Conservation (phyloP, 2,797 vertebrate genomes). For the Xenops minutus region DNA sequence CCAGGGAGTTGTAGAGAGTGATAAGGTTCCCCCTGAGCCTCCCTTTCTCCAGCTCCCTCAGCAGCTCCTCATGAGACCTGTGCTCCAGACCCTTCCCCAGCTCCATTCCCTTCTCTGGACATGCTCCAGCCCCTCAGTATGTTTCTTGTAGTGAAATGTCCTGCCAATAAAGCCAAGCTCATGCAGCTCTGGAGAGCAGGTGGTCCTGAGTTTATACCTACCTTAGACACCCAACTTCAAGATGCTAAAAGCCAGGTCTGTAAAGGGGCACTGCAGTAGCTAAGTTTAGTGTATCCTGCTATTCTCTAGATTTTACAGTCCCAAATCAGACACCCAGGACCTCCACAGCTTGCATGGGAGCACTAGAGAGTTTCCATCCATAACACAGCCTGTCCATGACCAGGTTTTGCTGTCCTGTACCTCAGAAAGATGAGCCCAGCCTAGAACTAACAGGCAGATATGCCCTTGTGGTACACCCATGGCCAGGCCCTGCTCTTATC, state of each 20-base stretch:
- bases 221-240: neutral
- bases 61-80: neutral
- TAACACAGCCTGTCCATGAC: neutral
- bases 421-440: neutral
- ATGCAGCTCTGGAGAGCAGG: neutral
- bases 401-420: neutral
- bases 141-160: neutral
- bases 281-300: neutral
- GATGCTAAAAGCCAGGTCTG: neutral
- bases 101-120: neutral
- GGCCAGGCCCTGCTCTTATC: slow-evolving; percentile 28
- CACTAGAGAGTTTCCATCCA: neutral
- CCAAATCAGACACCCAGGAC: neutral
- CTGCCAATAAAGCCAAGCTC: neutral
- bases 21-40: neutral
- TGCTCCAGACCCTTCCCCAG: neutral
- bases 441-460: neutral
- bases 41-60: neutral
- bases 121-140: neutral
- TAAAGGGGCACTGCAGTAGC: neutral
- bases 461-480: neutral
- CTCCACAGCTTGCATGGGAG: neutral
- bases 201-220: neutral
- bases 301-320: neutral
- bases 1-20: neutral